Base-by-base conservation (phyloP, 2,888 invertebrate species). In the Lasioglossum calceatum region DNA sequence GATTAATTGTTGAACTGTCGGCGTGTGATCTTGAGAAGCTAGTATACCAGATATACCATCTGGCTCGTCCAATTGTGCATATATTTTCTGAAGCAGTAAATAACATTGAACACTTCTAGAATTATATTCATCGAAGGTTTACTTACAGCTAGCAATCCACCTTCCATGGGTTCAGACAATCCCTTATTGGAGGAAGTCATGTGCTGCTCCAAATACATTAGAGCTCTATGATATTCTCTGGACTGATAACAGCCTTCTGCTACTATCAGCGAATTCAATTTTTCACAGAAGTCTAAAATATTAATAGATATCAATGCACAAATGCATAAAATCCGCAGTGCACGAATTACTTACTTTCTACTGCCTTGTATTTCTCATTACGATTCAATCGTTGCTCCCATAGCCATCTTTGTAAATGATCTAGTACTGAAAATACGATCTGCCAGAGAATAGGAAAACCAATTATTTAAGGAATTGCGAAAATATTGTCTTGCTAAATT, bases 61-160 rank as follows among this genome's bases (percentile, higher is more conserved):
- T 0, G 98, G 97, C 94, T 99, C 99, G 94, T 98, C 98, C 87
- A 99, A 95, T 85, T 98, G 96, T 0, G 98, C 98, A 94, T 99
- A 99, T 91, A 99, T 97, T 96, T 98, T 97, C 96, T 97, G 92
- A 19, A 93, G 92, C 23, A 73, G 39, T 7, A 54, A 67, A 32
- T 16, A 10, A 39, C 7, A 47, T 16, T 2, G 36, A 16, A 10
- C 64, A 58, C 12, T 12, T 36, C 54, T 42, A 14, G 14, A 54
- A 14, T n/a, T 50, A 58, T 16, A 42, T 64, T 27, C 16, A 61
- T 47, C 1, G 23, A n/a, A n/a, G 19, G 42, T 72, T 70, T 58
- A 85, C 89, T 90, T 92, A 95, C 95, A 71, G 95, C 94, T 67
- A 95, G 91, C 73, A 95, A 92, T 75, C 92, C 93, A 27, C 93